Evolutionary conservation across 1,140 invertebrate species (phyloP), one percentile per base, ranked within the genome.

Genomic region (Plutomurus gul): DNA sequence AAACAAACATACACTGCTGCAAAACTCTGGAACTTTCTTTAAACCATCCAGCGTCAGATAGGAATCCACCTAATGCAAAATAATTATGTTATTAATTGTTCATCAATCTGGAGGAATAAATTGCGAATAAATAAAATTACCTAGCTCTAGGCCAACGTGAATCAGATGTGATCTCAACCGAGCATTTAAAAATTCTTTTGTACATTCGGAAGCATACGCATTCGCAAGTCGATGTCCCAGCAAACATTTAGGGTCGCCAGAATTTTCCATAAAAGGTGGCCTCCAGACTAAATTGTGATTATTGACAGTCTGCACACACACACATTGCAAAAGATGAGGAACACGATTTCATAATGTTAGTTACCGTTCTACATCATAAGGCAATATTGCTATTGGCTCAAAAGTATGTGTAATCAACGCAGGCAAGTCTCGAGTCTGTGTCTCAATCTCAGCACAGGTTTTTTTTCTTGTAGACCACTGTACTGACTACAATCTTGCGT

Each of bases 41-140:
- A 87, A 92, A 94, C 92, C 93, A 95, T 1, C 94, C 94, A n/a
- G 92, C 92, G 84, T 96, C 95, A 84, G 91, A 92, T 0, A 96
- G 89, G 87, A 96, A 96, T 74, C 91, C 90, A 81, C 94, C 89
- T 89, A 81, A 16, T 56, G 3, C 25, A 27, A 3, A 33, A 18
- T 65, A 16, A 51, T 51, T 7, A 27, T 1, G 16, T 49, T 49
- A 18, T 2, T n/a, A n/a, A 16, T 18, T 49, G n/a, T 13, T 43
- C 2, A 43, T 43, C 11, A 7, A 43, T 10, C n/a, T n/a, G n/a
- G 7, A 7, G n/a, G 39, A 43, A 1, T 3, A 10, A 43, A 43
- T 13, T 8, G n/a, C n/a, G n/a, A n/a, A n/a, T n/a, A n/a, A 43
- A 49, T 7, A 1, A 3, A 18, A 3, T 49, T 33, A 65, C 56